A percentile compares a stretch with the other conserved stretches of the same genome.
These are phyloP conservation scores for Clinocottus analis DNA, from an alignment of 2,113 vertebrate genomes.

Conservation along the genomic window DNA sequence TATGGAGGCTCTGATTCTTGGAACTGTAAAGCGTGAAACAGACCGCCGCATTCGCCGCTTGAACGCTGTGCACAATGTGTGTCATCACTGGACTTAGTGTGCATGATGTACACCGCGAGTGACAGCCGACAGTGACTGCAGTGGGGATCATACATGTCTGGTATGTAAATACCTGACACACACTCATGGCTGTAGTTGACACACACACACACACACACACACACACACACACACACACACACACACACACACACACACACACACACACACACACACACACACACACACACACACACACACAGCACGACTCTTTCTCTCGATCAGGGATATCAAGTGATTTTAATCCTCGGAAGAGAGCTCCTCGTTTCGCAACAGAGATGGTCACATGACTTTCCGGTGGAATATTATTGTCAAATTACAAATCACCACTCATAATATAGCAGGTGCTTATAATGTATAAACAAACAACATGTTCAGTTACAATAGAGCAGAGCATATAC, in stretches of 20 bases:
- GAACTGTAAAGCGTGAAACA: conserved; percentile 31
- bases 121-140: conserved; percentile 35
- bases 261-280: neutral
- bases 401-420: neutral
- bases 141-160: conserved; percentile 49
- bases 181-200: neutral
- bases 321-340: neutral
- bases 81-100: conserved; percentile 41
- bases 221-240: neutral
- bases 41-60: conserved; percentile 7
- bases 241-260: neutral
- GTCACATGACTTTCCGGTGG: neutral
- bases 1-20: conserved; percentile 32
- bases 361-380: neutral
- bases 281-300: neutral
- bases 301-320: no score
- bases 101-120: conserved; percentile 34
- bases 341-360: neutral
- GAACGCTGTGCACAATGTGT: conserved; percentile 29
- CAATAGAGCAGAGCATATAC: neutral
- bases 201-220: neutral
- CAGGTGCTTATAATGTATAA: neutral
- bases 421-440: neutral
- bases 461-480: neutral
- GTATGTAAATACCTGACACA: conserved; percentile 52